Percentiles rank a stretch among this genome's conserved stretches.
These are phyloP conservation scores for Acleris holmiana DNA, from an alignment of 2,888 invertebrate species.

Conservation along the genomic window DNA sequence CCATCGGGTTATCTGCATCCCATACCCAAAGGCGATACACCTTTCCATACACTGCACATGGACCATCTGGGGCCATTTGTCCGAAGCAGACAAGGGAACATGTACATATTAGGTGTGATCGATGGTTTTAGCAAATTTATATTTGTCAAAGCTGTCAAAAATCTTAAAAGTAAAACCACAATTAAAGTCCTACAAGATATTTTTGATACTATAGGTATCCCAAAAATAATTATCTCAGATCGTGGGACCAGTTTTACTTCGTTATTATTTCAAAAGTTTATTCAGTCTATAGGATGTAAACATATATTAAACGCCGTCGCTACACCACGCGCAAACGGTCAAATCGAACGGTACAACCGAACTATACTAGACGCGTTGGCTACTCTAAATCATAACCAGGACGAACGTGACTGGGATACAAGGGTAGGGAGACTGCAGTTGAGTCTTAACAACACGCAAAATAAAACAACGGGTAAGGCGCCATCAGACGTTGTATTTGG, in stretches of 20 bases:
- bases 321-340: slow-evolving; percentile 11
- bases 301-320: slow-evolving; percentile 9
- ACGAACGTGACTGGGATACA: slow-evolving; percentile 35
- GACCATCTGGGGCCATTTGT: slow-evolving; percentile 38
- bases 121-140: too few species aligned
- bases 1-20: slow-evolving; percentile 29
- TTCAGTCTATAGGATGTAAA: background rate
- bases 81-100: slow-evolving; percentile 28
- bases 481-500: slow-evolving; percentile 39
- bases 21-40: slow-evolving; percentile 27
- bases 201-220: slow-evolving; percentile 19
- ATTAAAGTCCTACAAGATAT: slow-evolving; percentile 28
- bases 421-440: slow-evolving; percentile 34
- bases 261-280: slow-evolving; percentile 13
- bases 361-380: slow-evolving; percentile 34
- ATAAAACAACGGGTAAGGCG: slow-evolving; percentile 36
- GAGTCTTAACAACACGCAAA: slow-evolving; percentile 39
- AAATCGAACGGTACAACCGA: slow-evolving; percentile 29
- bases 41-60: slow-evolving; percentile 31
- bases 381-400: slow-evolving; percentile 11
- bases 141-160: slow-evolving; percentile 28
- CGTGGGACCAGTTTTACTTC: slow-evolving; percentile 31
- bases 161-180: slow-evolving; percentile 17
- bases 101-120: too few species aligned
- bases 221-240: slow-evolving; percentile 27